Evolutionary conservation across 2,797 vertebrate genomes (phyloP).

Genomic region (Tenualosa thibaudeaui): DNA sequence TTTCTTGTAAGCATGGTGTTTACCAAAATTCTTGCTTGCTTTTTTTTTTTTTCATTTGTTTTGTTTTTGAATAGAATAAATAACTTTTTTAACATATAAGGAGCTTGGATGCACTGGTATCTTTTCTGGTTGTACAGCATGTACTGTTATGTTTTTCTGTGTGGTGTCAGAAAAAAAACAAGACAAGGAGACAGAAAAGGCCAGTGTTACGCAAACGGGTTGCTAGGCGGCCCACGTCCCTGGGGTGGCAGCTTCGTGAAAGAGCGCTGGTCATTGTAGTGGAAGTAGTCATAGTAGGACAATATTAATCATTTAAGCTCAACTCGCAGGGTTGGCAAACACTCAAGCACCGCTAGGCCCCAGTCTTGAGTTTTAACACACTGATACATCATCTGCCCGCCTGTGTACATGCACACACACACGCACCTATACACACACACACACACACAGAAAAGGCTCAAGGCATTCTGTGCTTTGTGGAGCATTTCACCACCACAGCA

Average conservation of each 20-base stretch:
- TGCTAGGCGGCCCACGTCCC: not conserved
- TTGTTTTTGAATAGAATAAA: no score
- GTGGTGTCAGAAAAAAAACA: not conserved
- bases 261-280: not conserved
- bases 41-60: no score
- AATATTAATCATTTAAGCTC: not conserved
- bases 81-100: no score
- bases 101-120: not conserved
- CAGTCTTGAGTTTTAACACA: slow-evolving; percentile 16
- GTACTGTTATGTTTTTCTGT: not conserved
- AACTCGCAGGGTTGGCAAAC: slow-evolving; percentile 5
- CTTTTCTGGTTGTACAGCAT: not conserved
- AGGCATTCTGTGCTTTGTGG: slow-evolving; percentile 28
- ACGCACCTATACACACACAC: not conserved
- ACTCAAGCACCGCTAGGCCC: not conserved
- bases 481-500: slow-evolving; percentile 37
- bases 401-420: not conserved
- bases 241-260: not conserved
- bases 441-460: slow-evolving; percentile 18
- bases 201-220: slow-evolving; percentile 9
- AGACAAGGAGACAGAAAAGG: not conserved
- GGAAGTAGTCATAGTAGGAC: slow-evolving; percentile 9
- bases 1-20: not conserved
- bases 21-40: not conserved
- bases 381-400: slow-evolving; percentile 12